phyloP scores from a whole-genome alignment of 2,888 invertebrate species.

The Allolobophora icterica region DNA sequence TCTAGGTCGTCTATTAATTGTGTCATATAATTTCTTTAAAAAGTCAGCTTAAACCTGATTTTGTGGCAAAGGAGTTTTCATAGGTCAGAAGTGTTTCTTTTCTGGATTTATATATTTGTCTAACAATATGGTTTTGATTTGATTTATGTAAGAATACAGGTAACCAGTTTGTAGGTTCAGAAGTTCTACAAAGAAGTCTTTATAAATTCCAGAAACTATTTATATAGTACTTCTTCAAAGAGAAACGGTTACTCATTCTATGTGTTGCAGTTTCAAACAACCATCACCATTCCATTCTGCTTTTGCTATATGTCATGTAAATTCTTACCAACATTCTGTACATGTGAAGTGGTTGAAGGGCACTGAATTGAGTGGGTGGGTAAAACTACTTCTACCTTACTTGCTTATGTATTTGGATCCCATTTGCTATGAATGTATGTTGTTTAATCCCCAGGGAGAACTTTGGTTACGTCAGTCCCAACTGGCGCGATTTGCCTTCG shows the following conservation, averaged over 20 bases:
- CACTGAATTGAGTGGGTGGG: no score
- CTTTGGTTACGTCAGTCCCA: conserved; percentile 64
- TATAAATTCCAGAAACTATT: neutral
- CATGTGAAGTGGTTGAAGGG: neutral
- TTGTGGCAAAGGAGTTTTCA: neutral
- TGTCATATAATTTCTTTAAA: neutral
- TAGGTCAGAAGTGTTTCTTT: neutral
- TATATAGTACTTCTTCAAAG: neutral
- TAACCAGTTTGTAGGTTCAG: neutral
- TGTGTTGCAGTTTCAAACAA: no score
- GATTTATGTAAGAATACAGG: no score
- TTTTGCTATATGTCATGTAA: neutral
- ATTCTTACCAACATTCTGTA: neutral
- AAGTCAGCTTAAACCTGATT: neutral
- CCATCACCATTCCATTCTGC: no score
- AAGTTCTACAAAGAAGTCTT: neutral
- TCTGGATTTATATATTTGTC: neutral
- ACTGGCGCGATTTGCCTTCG: conserved; percentile 64
- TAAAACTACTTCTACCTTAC: no score
- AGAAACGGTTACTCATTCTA: no score
- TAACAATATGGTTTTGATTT: neutral
- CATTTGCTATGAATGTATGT: neutral
- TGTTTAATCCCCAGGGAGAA: conserved; percentile 56
- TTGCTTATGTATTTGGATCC: neutral
- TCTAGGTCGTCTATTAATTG: neutral